Base-by-base conservation (phyloP, 37 sponge, comb jelly and placozoan genomes). In the Ianthella basta region DNA sequence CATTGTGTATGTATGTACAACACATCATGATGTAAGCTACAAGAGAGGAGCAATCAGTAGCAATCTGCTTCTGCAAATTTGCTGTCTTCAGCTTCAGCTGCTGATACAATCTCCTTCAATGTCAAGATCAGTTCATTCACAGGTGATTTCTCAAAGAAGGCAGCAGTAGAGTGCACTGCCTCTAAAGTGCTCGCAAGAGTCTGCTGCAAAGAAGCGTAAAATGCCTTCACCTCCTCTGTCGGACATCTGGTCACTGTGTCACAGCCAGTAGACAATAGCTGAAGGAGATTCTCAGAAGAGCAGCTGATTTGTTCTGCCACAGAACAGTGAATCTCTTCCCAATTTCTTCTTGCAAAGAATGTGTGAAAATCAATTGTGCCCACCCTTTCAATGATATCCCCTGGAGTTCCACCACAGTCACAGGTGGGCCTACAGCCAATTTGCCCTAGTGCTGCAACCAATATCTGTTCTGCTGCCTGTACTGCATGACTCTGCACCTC, bases 31-130 rank as follows among this genome's bases (percentile, higher is more conserved):
- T n/a, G n/a, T n/a, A n/a, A n/a, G n/a, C n/a, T n/a, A n/a, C n/a
- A n/a, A n/a, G n/a, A n/a, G n/a, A n/a, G 4, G 5, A 29, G 4
- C 29, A n/a, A 40, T 75, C 15, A 75, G 54, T 75, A 75, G 78
- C 78, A 75, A 50, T 75, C 78, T 36, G 78, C 78, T 75, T 75
- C 78, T 4, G 78, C 24, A 41, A n/a, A 75, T 15, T 75, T 75
- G 78, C 78, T 75, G 53, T 75, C 78, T 41, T 18, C 53, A 41
- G 78, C 78, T 36, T 24, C 44, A 41, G 54, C 54, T 40, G 78
- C 41, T 4, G 78, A 24, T 1, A 75, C 37, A 36, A 75, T 75
- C 37, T 75, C 78, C 53, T 69, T 35, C 29, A 69, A 35, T 18
- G 34, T 30, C 29, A 33, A 69, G 18, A 30, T 30, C 27, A 69